Percentiles rank a stretch among this genome's conserved stretches.
Conservation (phyloP, 2,888 invertebrate species). For the Cataglyphis altisquamis region DNA sequence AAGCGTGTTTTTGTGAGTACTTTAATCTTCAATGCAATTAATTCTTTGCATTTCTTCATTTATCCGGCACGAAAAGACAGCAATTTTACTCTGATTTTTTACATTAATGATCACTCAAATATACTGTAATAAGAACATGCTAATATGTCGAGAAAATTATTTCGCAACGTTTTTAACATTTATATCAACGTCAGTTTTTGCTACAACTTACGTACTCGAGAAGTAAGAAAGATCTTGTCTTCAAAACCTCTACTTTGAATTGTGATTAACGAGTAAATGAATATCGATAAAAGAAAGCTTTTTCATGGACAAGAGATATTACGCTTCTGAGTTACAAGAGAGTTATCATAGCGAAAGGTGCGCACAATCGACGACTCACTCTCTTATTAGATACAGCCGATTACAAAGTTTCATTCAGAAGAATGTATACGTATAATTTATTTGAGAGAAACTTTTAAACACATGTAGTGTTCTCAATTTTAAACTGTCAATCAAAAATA, state of each 20-base stretch:
- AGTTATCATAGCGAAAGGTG: conserved; percentile 46
- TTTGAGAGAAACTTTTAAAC: conserved; percentile 41
- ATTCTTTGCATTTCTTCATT: not conserved
- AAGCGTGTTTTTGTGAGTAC: conserved; percentile 82
- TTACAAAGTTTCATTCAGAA: conserved; percentile 35
- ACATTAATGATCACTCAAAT: not conserved
- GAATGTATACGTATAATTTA: conserved; percentile 18
- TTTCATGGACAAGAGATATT: conserved; percentile 42
- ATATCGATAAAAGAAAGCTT: conserved; percentile 40
- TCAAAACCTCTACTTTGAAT: not conserved
- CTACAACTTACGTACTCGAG: not conserved
- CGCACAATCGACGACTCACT: conserved; percentile 42
- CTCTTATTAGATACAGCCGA: conserved; percentile 37
- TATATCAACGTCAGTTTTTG: not conserved
- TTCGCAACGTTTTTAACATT: not conserved
- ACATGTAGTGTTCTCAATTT: conserved; percentile 27
- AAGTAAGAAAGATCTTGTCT: not conserved
- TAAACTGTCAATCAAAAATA: conserved; percentile 27
- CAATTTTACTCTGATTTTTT: not conserved
- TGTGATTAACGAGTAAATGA: conserved; percentile 35
- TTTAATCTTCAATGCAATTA: not conserved
- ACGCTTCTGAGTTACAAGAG: conserved; percentile 45
- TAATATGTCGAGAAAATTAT: not conserved
- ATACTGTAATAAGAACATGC: not conserved
- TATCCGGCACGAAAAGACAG: not conserved